Evolutionary conservation across 2,113 vertebrate genomes (phyloP), one percentile per base, ranked within the genome.

Genomic region (Zosterops hypoxanthus): DNA sequence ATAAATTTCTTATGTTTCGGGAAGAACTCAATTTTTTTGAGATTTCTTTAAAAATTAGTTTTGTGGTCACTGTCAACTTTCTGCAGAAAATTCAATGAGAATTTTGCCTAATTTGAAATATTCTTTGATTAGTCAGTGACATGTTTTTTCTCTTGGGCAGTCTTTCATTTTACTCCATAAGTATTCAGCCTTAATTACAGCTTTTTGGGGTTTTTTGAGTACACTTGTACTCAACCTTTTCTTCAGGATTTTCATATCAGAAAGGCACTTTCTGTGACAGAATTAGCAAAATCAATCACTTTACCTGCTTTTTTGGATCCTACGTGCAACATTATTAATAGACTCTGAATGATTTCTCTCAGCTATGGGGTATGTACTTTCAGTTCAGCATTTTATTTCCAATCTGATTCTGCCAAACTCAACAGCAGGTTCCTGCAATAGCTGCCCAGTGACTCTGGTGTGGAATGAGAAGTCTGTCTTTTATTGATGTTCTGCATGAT

Each of bases 151-250:
- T 90, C 59, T 73, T 79, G 18, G 10, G 33, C 34, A 77, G n/a
- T 73, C 71, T 95, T 91, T 71, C 63, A 25, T 66, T 91, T 95
- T 73, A 65, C 34, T 82, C 81, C 17, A 12, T 53, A 94, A 95
- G 60, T 87, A 71, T 69, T 89, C 49, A 50, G 42, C 44, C 29
- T 60, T 79, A 82, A 86, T 91, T 94, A 50, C 66, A 85, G 24
- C 46, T 80, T 8, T 69, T 78, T 92, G 73, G 29, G 39, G 39
- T 39, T 39, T 39, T 39, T 39, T 39, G 11, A 39, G 39, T 39
- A 39, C 39, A 39, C 39, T 39, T 75, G 31, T 14, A 52, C 22
- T 87, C 41, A 57, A 64, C 8, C 70, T 16, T 72, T 79, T 47
- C 49, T 93, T 84, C 28, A 56, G 55, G 25, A 50, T 88, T 93